Evolutionary conservation across 2,113 vertebrate species (phyloP), one percentile per base, ranked within the genome.

Genomic region (Oncorhynchus clarkii): DNA sequence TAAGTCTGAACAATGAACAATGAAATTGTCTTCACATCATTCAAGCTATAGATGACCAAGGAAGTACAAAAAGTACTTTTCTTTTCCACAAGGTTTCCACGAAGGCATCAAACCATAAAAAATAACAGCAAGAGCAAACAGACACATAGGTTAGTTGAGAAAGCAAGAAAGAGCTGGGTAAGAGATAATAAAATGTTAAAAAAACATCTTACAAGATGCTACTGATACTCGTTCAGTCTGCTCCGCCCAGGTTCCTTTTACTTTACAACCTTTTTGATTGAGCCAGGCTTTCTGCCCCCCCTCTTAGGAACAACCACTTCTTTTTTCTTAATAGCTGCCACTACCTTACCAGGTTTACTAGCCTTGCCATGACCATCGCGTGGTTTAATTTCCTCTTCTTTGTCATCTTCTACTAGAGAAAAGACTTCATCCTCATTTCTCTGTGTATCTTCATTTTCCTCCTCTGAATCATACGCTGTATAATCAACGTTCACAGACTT

Each of bases 101-200:
- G 24, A 70, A 62, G 29, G 54, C 22, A 73, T 74, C 3, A 70
- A 62, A 64, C 31, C 34, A 18, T 71, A 3, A 29, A 29, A 69
- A 66, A 81, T 29, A 60, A 26, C 31, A 78, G 4, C 65, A 67
- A 84, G 67, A 81, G 78, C 72, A 54, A 68, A 45, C 7, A 45
- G 66, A 60, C 71, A 71, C 81, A 78, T 62, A 73, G 70, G 62
- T 82, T 80, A 86, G 78, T 90, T 68, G 73, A 71, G 62, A 62
- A 62, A 70, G 78, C 20, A 76, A 60, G 45, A 27, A 71, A 49
- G 69, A 79, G 22, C 75, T 59, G 81, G 51, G 14, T 54, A 54
- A 54, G 12, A 74, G 73, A 60, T 83, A 83, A 82, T 62, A 73
- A 78, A 84, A 81, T 69, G 77, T 88, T 27, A 83, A 85, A 86